Conservation (phyloP, 2,113 vertebrate species). For the Salvator merianae region DNA sequence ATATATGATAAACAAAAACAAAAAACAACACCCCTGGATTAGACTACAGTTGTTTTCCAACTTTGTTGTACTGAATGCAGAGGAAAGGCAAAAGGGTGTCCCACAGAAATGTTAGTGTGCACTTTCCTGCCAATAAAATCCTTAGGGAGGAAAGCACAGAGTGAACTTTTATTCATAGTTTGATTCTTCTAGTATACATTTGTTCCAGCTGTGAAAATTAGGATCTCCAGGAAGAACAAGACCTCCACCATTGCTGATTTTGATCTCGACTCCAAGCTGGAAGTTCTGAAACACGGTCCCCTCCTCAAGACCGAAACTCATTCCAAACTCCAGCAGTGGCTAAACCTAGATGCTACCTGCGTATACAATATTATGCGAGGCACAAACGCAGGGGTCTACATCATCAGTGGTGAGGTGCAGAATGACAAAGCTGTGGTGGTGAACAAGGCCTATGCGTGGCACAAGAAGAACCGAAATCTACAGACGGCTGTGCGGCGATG, state of each 20-base stretch:
- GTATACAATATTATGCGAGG: conserved; percentile 82
- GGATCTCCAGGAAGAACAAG: conserved; percentile 74
- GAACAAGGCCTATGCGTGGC: conserved; percentile 82
- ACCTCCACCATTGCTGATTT: conserved; percentile 77
- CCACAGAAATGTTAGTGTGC: too few relatives aligned
- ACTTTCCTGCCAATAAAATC: background rate
- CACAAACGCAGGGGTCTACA: conserved; percentile 72
- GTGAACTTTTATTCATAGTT: background rate
- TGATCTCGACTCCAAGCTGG: conserved; percentile 74
- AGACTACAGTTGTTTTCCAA: background rate
- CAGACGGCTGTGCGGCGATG: conserved; percentile 76
- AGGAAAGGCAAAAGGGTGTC: background rate
- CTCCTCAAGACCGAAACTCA: conserved; percentile 77
- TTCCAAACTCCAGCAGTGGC: conserved; percentile 75
- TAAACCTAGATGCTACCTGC: conserved; percentile 83
- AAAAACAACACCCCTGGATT: background rate
- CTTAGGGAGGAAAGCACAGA: background rate
- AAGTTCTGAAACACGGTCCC: conserved; percentile 81
- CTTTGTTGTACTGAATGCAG: background rate
- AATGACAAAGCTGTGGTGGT: conserved; percentile 77
- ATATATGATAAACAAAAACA: too few relatives aligned
- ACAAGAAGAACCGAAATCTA: conserved; percentile 79
- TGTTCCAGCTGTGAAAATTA: conserved; percentile 80
- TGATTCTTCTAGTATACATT: background rate
- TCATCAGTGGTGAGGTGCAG: conserved; percentile 79